phyloP scores from a whole-genome alignment of 2,113 vertebrate species.

The Craseonycteris thonglongyai region DNA sequence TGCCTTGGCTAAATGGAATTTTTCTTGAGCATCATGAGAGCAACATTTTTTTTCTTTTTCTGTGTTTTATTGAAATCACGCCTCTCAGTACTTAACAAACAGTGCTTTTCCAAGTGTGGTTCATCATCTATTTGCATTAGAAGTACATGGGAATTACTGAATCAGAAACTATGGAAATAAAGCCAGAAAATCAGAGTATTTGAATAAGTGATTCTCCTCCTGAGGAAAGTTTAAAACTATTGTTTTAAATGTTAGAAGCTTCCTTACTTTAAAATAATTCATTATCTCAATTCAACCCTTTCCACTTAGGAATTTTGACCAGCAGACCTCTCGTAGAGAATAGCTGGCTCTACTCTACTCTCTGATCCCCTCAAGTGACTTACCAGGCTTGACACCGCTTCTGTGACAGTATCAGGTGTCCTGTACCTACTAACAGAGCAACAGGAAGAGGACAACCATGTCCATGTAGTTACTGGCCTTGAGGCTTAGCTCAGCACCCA shows the following conservation, averaged over 20 bases:
- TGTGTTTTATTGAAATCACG: neutral
- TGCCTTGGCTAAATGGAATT: neutral
- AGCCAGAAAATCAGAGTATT: neutral
- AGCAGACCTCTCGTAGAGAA: neutral
- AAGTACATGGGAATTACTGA: neutral
- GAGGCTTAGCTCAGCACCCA: neutral
- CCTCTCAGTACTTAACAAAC: neutral
- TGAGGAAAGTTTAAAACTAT: neutral
- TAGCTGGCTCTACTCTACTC: neutral
- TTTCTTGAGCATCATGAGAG: neutral
- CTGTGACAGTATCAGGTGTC: neutral
- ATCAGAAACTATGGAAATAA: neutral
- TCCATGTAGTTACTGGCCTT: neutral
- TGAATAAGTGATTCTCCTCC: neutral
- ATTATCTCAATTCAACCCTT: neutral
- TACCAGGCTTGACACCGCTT: neutral
- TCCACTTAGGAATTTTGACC: neutral
- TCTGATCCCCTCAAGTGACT: neutral
- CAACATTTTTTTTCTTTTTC: neutral
- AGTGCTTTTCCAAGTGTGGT: neutral
- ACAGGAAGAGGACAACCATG: neutral
- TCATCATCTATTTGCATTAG: neutral
- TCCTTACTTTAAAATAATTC: neutral
- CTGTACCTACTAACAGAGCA: neutral
- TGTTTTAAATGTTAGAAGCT: neutral